Percentiles rank a stretch among this genome's conserved stretches.
phyloP scores from a whole-genome alignment of 2,797 vertebrate species.

The Rhynchotus rufescens region DNA sequence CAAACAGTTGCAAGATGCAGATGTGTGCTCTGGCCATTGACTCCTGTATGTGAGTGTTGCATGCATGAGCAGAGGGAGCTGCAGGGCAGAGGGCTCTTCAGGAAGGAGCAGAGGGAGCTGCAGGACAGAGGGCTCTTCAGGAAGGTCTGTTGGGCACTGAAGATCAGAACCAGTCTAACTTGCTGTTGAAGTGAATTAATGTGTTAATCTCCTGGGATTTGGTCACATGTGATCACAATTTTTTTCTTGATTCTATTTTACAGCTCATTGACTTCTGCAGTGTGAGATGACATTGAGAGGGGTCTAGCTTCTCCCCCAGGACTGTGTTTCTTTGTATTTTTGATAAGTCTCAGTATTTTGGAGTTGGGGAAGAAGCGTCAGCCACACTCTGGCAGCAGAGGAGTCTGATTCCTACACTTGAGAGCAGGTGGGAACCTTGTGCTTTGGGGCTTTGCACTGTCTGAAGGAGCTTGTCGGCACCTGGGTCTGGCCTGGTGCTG shows the following conservation, averaged over 20 bases:
- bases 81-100: background rate
- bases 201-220: background rate
- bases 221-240: background rate
- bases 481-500: background rate
- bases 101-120: background rate
- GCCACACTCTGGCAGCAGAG: background rate
- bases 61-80: background rate
- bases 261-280: background rate
- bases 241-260: background rate
- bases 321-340: background rate
- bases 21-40: background rate
- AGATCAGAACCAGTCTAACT: background rate
- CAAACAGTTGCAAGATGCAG: background rate
- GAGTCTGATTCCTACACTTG: background rate
- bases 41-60: background rate
- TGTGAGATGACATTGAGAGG: background rate
- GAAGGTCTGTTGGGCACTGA: background rate
- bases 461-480: background rate
- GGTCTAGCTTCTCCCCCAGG: background rate
- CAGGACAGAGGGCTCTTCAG: background rate
- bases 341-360: background rate
- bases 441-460: background rate
- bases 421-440: background rate
- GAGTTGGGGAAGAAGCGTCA: background rate
- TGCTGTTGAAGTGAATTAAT: background rate